Conservation (phyloP, 2,113 vertebrate genomes). For the Chlorodrepanis virens region DNA sequence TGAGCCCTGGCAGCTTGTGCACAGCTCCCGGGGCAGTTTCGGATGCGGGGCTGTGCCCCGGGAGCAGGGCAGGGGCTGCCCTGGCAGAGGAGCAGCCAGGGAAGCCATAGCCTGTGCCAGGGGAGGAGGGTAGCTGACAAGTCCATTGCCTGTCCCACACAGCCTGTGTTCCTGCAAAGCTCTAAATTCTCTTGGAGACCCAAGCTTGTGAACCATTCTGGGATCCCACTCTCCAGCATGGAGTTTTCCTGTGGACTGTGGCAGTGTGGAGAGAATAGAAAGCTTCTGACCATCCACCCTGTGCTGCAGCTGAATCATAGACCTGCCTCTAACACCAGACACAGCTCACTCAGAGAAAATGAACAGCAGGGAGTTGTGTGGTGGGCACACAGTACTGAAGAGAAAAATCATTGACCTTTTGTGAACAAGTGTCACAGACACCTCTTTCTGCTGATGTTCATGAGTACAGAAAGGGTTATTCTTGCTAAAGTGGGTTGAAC, state of each 20-base stretch:
- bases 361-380: background rate
- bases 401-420: background rate
- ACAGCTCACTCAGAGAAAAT: accelerated
- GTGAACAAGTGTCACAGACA: background rate
- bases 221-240: background rate
- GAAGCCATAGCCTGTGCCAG: accelerated
- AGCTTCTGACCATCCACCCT: background rate
- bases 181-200: background rate
- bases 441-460: background rate
- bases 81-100: background rate
- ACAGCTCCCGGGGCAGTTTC: accelerated
- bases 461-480: background rate
- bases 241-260: background rate
- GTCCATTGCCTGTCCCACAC: background rate
- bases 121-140: background rate
- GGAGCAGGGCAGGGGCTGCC: background rate
- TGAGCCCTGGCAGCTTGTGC: background rate
- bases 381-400: background rate
- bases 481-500: background rate
- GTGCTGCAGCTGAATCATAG: background rate
- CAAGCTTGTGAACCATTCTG: background rate
- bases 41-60: accelerated
- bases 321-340: background rate
- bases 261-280: background rate
- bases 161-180: background rate